phyloP scores from a whole-genome alignment of 2,113 vertebrate genomes.

The Holacanthus passer region DNA sequence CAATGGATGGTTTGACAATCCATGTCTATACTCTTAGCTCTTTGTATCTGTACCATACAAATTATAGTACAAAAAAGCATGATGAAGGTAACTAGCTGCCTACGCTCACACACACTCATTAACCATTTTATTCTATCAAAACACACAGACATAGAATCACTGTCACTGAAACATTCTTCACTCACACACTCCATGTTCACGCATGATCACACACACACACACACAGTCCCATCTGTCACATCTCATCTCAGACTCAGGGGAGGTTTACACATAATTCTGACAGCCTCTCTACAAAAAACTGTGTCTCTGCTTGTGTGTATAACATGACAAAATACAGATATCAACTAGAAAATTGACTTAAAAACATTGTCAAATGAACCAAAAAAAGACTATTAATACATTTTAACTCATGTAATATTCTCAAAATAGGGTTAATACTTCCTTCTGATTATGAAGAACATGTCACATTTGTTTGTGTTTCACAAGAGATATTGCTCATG shows the following conservation, averaged over 20 bases:
- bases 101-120: neutral
- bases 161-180: constrained; percentile 25
- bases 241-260: constrained; percentile 22
- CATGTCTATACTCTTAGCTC: neutral
- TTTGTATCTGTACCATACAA: too few relatives aligned
- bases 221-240: constrained; percentile 42
- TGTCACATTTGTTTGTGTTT: neutral
- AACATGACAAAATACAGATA: constrained; percentile 1
- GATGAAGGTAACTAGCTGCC: neutral
- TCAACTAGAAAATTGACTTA: neutral
- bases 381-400: neutral
- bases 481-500: neutral
- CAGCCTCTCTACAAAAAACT: constrained; percentile 1
- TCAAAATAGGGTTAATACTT: neutral
- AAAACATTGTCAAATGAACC: too few relatives aligned
- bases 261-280: constrained; percentile 1
- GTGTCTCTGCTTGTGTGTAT: neutral
- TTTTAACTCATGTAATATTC: neutral
- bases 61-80: neutral
- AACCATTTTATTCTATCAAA: neutral
- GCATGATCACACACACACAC: constrained; percentile 20
- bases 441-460: neutral
- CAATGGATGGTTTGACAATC: neutral
- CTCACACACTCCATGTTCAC: neutral
- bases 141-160: constrained; percentile 2